Evolutionary conservation across 1,140 invertebrate genomes (phyloP).

Genomic region (Bradysia coprophila): DNA sequence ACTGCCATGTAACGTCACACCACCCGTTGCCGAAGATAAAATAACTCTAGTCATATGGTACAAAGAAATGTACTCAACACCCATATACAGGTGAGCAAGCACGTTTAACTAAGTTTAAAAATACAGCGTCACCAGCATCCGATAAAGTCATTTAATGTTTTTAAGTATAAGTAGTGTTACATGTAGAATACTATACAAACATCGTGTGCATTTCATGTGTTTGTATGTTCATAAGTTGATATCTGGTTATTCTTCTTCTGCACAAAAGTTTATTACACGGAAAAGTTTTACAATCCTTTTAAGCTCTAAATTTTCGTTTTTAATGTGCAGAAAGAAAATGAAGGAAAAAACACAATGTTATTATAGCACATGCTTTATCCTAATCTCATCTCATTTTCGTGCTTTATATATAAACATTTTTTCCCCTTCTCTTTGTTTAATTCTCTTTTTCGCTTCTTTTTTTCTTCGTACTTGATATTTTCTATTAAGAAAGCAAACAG

Average conservation of each 20-base stretch:
- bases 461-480: neutral
- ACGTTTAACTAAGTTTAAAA: constrained; percentile 2
- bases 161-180: too few species aligned
- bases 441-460: neutral
- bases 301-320: neutral
- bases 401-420: neutral
- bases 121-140: too few species aligned
- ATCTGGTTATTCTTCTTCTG: too few species aligned
- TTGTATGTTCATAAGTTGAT: too few species aligned
- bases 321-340: neutral
- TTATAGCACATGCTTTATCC: neutral
- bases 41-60: constrained; percentile 74
- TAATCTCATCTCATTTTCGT: neutral
- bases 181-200: too few species aligned
- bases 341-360: neutral
- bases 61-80: constrained; percentile 51
- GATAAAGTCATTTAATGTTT: too few species aligned
- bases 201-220: too few species aligned
- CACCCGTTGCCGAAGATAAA: constrained; percentile 49
- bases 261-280: too few species aligned
- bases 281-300: neutral
- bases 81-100: constrained; percentile 61
- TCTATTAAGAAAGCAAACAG: neutral
- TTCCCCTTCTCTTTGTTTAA: neutral
- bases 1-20: constrained; percentile 63